Percentiles rank a stretch among this genome's conserved stretches.
These are phyloP conservation scores for Ariopsis seemanni DNA, from an alignment of 2,113 vertebrate genomes.

Conservation along the genomic window DNA sequence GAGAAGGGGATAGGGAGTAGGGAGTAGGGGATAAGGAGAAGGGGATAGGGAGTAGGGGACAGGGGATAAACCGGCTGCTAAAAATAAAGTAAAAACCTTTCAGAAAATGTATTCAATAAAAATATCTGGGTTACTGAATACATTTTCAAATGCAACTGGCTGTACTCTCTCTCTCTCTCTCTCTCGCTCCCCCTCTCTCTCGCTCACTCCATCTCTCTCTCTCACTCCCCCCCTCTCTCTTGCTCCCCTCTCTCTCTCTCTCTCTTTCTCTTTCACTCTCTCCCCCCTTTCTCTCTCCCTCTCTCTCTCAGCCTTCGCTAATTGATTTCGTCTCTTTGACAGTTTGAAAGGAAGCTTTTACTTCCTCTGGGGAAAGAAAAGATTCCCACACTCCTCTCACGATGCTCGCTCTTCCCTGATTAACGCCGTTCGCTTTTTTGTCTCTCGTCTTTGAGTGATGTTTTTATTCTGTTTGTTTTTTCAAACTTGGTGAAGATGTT, in stretches of 20 bases:
- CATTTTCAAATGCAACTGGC: neutral
- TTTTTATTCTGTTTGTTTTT: slow-evolving; percentile 28
- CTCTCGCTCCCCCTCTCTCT: neutral
- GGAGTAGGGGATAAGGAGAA: no score
- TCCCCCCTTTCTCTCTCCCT: neutral
- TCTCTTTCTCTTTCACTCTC: no score
- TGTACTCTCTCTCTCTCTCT: neutral
- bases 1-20: no score
- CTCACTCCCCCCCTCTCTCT: neutral
- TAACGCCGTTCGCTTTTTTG: slow-evolving; percentile 19
- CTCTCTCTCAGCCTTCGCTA: slow-evolving; percentile 7
- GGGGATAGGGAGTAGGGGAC: neutral
- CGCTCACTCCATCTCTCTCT: neutral
- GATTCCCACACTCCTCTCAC: slow-evolving; percentile 29
- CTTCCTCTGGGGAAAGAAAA: slow-evolving; percentile 35
- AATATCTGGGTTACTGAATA: neutral
- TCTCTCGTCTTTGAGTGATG: slow-evolving; percentile 7
- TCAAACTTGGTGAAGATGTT: neutral
- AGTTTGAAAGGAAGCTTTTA: slow-evolving; percentile 49
- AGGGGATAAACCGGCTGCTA: neutral
- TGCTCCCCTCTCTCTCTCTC: neutral
- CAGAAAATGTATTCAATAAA: neutral
- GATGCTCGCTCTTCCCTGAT: slow-evolving; percentile 26
- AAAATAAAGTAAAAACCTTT: neutral
- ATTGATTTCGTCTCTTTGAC: slow-evolving; percentile 47